phyloP scores from a whole-genome alignment of 2,888 invertebrate species.

The Baccha elongata region DNA sequence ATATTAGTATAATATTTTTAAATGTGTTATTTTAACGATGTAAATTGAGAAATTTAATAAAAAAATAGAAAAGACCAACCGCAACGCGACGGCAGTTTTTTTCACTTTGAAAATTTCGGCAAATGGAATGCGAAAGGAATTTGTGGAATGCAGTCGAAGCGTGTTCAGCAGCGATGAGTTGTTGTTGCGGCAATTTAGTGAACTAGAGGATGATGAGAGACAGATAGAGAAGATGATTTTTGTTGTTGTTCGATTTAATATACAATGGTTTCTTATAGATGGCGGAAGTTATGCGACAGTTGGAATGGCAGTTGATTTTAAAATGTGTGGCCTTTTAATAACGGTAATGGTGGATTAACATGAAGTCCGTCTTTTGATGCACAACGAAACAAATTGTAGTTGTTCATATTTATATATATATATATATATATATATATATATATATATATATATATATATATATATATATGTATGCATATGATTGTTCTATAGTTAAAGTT shows the following conservation, averaged over 20 bases:
- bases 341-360: no score
- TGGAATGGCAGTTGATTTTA: not conserved
- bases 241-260: conserved; percentile 39
- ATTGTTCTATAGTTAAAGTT: no score
- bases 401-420: no score
- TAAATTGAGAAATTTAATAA: conserved; percentile 2
- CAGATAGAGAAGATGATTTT: conserved; percentile 44
- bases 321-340: no score
- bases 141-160: conserved; percentile 73
- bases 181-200: conserved; percentile 27
- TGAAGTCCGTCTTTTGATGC: no score
- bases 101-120: conserved; percentile 72
- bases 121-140: conserved; percentile 66
- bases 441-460: no score
- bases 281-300: conserved; percentile 6
- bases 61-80: conserved; percentile 48
- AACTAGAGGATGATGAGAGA: conserved; percentile 12
- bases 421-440: no score
- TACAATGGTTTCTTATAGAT: conserved; percentile 7
- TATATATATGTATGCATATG: no score
- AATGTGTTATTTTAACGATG: not conserved
- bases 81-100: conserved; percentile 71
- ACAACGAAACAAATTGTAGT: no score
- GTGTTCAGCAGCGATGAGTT: conserved; percentile 57
- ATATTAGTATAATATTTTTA: not conserved